Conservation (phyloP, 2,113 vertebrate genomes). For the Otis tarda region DNA sequence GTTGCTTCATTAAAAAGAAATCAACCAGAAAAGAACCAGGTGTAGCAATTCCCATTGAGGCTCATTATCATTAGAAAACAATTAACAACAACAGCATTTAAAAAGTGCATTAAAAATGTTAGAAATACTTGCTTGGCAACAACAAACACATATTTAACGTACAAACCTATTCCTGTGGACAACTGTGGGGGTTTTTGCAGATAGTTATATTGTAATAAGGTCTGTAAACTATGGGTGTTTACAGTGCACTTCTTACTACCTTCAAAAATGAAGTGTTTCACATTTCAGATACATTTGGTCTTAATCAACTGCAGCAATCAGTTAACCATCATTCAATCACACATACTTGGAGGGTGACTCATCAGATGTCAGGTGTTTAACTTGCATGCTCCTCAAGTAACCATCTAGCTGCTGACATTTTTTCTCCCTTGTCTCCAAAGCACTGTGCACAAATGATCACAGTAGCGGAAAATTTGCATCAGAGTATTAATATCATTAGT, state of each 20-base stretch:
- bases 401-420: not conserved
- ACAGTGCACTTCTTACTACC: not conserved
- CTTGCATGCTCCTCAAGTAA: not conserved
- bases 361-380: conserved; percentile 38
- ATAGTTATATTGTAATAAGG: not conserved
- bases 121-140: not conserved
- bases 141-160: not conserved
- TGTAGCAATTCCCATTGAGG: not conserved
- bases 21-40: not conserved
- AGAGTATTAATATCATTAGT: not conserved
- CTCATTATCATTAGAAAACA: not conserved
- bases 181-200: not conserved
- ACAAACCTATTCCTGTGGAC: not conserved
- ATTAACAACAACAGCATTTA: not conserved
- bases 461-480: not conserved
- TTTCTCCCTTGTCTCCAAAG: not conserved
- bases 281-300: not conserved
- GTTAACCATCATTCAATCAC: conserved; percentile 25
- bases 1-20: not conserved
- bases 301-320: not conserved
- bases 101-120: not conserved
- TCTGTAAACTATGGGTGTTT: not conserved
- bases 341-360: conserved; percentile 37
- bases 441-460: not conserved
- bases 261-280: not conserved